phyloP scores from a whole-genome alignment of 2,888 invertebrate genomes.

The Ptilodon capucinus region DNA sequence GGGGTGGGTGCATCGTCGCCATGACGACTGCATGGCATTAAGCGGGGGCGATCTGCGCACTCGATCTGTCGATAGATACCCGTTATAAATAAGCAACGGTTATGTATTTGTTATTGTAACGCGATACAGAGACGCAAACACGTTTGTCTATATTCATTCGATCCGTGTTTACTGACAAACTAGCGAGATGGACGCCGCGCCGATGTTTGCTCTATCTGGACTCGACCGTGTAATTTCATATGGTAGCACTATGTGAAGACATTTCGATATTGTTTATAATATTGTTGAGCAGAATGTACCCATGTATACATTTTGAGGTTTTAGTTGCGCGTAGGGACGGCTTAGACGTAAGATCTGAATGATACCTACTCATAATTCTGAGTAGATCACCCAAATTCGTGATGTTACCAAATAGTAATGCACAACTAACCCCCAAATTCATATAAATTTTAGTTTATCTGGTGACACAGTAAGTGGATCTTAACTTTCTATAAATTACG shows the following conservation, averaged over 20 bases:
- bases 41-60: conserved; percentile 39
- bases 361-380: no score
- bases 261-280: not conserved
- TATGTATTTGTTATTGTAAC: conserved; percentile 74
- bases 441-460: no score
- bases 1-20: conserved; percentile 72
- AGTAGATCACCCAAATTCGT: no score
- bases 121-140: conserved; percentile 70
- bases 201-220: conserved; percentile 62
- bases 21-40: conserved; percentile 77
- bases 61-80: conserved; percentile 44
- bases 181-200: conserved; percentile 68
- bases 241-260: conserved; percentile 20
- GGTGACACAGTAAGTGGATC: no score
- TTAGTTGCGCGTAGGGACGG: no score
- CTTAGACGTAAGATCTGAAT: no score
- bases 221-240: conserved; percentile 63
- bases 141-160: conserved; percentile 77
- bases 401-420: no score
- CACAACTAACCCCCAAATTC: no score
- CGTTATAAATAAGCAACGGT: conserved; percentile 30
- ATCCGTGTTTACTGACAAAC: conserved; percentile 76
- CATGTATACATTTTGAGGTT: no score
- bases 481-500: no score
- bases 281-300: no score